Evolutionary conservation across 1,140 invertebrate genomes (phyloP).

Genomic region (Myzus persicae): DNA sequence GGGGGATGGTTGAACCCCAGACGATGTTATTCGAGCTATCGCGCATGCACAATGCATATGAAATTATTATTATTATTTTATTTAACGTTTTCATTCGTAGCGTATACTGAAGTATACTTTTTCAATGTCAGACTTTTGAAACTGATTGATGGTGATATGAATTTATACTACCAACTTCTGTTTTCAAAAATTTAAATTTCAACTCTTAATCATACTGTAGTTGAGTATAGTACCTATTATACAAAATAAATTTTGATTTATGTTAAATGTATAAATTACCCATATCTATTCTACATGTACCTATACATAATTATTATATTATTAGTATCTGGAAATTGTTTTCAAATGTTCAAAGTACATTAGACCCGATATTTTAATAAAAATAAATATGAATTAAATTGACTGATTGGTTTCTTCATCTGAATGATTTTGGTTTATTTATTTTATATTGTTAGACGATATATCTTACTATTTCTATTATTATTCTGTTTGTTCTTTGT

Average conservation of each 20-base stretch:
- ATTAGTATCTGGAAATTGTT: not conserved
- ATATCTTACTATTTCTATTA: no score
- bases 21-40: not conserved
- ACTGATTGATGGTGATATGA: not conserved
- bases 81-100: not conserved
- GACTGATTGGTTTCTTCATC: no score
- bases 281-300: not conserved
- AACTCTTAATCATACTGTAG: no score
- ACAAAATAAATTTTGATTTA: not conserved
- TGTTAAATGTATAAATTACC: not conserved
- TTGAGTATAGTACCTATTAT: no score
- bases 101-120: not conserved
- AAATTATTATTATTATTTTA: not conserved
- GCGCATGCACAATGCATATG: not conserved
- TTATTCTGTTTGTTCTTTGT: no score
- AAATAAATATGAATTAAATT: no score
- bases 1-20: not conserved
- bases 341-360: not conserved
- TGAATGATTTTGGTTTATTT: no score
- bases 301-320: not conserved
- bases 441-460: no score
- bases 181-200: not conserved
- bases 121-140: not conserved
- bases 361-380: no score
- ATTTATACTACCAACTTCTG: not conserved